Evolutionary conservation across 2,797 vertebrate genomes (phyloP).

Genomic region (Oreochromis grahami): DNA sequence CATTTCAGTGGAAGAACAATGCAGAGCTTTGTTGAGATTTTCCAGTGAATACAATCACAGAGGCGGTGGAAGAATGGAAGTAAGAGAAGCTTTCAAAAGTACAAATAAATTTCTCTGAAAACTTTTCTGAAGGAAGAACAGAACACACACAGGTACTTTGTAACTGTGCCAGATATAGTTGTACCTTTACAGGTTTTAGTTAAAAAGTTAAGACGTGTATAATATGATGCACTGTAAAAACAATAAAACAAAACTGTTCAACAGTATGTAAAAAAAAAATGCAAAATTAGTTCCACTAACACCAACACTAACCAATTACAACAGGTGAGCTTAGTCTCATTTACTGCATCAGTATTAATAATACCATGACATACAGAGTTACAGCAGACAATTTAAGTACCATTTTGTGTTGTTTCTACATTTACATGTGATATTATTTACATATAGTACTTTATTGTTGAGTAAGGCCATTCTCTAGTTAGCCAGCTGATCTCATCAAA

Average conservation of each 20-base stretch:
- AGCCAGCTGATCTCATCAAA: not conserved
- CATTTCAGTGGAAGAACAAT: not conserved
- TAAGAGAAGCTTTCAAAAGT: not conserved
- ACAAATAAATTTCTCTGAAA: not conserved
- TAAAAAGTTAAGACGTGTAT: not conserved
- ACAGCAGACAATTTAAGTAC: fast-evolving
- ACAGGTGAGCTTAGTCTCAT: not conserved
- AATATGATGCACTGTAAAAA: not conserved
- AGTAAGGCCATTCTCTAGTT: not conserved
- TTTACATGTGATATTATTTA: fast-evolving
- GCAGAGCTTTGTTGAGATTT: not conserved
- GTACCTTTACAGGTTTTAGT: not conserved
- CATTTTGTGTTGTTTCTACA: fast-evolving
- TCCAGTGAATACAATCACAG: not conserved
- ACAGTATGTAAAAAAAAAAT: fast-evolving
- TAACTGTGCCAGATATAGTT: not conserved
- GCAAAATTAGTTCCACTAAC: not conserved
- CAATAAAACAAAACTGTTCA: not conserved
- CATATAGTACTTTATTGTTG: fast-evolving
- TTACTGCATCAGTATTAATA: not conserved
- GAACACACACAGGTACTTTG: not conserved
- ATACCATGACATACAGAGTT: not conserved
- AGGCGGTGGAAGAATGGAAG: fast-evolving
- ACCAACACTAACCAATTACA: not conserved
- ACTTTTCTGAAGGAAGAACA: not conserved